Conservation (phyloP, 2,797 vertebrate genomes). For the Acomys russatus region DNA sequence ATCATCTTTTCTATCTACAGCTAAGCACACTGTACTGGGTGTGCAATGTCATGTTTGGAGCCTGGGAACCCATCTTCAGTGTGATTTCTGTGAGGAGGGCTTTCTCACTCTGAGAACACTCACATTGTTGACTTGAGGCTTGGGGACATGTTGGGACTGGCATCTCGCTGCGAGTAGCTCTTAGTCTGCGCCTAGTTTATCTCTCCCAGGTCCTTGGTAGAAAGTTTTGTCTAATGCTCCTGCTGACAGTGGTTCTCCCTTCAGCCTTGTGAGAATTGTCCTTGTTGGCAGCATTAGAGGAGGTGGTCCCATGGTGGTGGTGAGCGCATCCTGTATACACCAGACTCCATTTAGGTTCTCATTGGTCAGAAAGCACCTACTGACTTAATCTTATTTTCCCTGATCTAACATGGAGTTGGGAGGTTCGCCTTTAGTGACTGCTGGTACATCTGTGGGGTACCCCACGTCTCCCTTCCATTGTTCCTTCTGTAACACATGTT, state of each 20-base stretch:
- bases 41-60: not conserved
- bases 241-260: not conserved
- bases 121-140: not conserved
- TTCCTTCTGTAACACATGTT: not conserved
- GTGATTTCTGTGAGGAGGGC: not conserved
- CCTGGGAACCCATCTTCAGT: not conserved
- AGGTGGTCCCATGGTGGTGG: not conserved
- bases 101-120: not conserved
- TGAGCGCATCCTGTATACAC: not conserved
- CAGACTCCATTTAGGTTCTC: not conserved
- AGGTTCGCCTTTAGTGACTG: constrained; percentile 18
- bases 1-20: not conserved
- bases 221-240: not conserved
- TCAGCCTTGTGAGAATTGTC: not conserved
- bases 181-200: not conserved
- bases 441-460: not conserved
- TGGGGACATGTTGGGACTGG: not conserved
- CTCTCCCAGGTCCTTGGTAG: not conserved
- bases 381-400: not conserved
- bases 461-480: not conserved
- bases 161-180: not conserved
- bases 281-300: not conserved
- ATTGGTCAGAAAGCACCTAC: not conserved
- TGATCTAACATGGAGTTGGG: not conserved
- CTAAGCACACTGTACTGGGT: not conserved